phyloP scores from a whole-genome alignment of 2,113 vertebrate genomes.

The Cyprinodon brontotheroides region DNA sequence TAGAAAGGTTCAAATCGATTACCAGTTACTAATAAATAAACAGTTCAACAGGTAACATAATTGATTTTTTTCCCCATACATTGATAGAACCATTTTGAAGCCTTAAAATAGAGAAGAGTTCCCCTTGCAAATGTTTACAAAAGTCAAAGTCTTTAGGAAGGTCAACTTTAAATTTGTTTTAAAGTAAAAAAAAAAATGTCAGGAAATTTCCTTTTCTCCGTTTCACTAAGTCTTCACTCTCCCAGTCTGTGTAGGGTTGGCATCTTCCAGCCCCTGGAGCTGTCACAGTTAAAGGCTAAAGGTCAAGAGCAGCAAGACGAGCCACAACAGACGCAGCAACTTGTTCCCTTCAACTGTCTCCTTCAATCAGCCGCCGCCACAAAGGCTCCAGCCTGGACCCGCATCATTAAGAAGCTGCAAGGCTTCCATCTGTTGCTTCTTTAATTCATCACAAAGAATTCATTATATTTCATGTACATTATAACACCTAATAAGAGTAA shows the following conservation, averaged over 20 bases:
- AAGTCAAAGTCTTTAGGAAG: neutral
- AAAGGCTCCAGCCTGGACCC: conserved; percentile 17
- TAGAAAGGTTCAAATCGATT: neutral
- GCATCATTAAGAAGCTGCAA: neutral
- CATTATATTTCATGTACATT: neutral
- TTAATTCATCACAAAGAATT: neutral
- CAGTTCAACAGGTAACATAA: neutral
- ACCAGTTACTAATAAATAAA: neutral
- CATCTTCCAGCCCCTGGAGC: conserved; percentile 46
- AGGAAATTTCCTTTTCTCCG: neutral
- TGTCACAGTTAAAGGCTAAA: conserved; percentile 71
- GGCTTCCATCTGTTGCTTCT: neutral
- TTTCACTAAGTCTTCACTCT: conserved; percentile 7
- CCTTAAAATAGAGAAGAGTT: neutral
- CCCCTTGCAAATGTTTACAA: neutral
- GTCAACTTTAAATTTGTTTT: neutral
- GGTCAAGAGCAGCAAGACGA: conserved; percentile 71
- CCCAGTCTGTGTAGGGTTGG: conserved; percentile 27
- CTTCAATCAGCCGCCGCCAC: conserved; percentile 61
- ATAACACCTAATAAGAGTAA: conserved; percentile 2
- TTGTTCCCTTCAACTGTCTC: conserved; percentile 63
- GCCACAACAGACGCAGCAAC: conserved; percentile 68
- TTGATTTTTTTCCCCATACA: neutral
- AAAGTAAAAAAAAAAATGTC: neutral
- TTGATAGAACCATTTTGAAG: neutral